Evolutionary conservation across 2,888 invertebrate species (phyloP).

Genomic region (Drosophila basisetae): DNA sequence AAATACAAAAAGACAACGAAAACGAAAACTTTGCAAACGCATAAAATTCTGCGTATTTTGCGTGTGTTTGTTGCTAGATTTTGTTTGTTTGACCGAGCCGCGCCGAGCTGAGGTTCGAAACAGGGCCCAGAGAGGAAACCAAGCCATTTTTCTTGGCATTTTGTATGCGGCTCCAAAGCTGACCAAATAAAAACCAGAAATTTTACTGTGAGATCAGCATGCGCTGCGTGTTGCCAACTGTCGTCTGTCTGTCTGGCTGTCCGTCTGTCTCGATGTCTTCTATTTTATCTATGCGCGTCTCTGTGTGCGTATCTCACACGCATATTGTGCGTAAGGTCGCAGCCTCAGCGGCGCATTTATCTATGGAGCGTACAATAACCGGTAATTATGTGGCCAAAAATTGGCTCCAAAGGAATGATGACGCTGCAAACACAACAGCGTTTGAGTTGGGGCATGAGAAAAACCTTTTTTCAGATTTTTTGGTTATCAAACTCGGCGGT

Average conservation of each 20-base stretch:
- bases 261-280: constrained; percentile 21
- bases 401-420: constrained; percentile 58
- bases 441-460: constrained; percentile 53
- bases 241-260: constrained; percentile 6
- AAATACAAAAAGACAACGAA: constrained; percentile 39
- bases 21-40: constrained; percentile 76
- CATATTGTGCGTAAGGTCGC: constrained; percentile 78
- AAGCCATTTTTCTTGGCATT: constrained; percentile 43
- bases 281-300: constrained; percentile 20
- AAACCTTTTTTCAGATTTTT: constrained; percentile 13
- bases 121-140: constrained; percentile 40
- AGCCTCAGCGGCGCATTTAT: constrained; percentile 69
- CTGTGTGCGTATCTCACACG: constrained; percentile 59
- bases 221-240: constrained; percentile 61
- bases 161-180: constrained; percentile 31
- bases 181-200: constrained; percentile 60
- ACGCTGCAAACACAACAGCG: constrained; percentile 62
- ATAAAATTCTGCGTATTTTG: constrained; percentile 72
- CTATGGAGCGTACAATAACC: constrained; percentile 65
- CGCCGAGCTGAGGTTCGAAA: constrained; percentile 43
- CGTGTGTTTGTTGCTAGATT: constrained; percentile 15
- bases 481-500: constrained; percentile 19
- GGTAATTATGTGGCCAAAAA: constrained; percentile 60
- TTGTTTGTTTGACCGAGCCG: constrained; percentile 61
- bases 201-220: constrained; percentile 72